A percentile compares a stretch with the other conserved stretches of the same genome.
These are phyloP conservation scores for Trilocha varians DNA, from an alignment of 2,888 invertebrate species.

Conservation along the genomic window DNA sequence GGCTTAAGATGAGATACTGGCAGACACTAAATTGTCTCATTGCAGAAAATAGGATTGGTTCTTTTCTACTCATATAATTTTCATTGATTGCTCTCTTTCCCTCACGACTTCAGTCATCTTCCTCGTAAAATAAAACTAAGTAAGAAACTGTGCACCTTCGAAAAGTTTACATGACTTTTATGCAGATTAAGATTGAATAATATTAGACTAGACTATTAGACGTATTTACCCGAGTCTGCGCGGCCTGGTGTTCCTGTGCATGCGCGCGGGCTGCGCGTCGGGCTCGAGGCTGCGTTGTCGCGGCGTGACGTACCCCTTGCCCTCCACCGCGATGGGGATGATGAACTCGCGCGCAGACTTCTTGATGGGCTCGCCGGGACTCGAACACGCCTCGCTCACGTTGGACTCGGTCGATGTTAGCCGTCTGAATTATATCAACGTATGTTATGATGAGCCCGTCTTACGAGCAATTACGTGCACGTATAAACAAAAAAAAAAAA, in stretches of 20 bases:
- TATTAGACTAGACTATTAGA: not conserved
- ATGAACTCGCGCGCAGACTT: constrained; percentile 93
- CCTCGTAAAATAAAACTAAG: no score
- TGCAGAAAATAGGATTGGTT: no score
- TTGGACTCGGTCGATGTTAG: constrained; percentile 78
- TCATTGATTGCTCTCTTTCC: no score
- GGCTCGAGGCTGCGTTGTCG: constrained; percentile 83
- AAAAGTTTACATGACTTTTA: no score
- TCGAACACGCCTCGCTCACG: constrained; percentile 60
- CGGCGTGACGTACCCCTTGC: constrained; percentile 88
- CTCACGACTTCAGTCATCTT: no score
- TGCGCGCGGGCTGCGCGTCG: constrained; percentile 64
- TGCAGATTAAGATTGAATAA: no score
- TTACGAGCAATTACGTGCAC: no score
- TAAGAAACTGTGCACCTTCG: no score
- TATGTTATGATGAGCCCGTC: not conserved
- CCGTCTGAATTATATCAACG: constrained; percentile 35
- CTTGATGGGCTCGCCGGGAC: constrained; percentile 78
- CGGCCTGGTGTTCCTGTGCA: constrained; percentile 28
- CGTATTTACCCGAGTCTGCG: constrained; percentile 77
- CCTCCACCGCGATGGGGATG: constrained; percentile 94
- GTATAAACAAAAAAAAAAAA: no score
- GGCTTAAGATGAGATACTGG: no score
- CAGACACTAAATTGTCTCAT: no score
- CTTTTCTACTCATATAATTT: no score